These are phyloP conservation scores for Schizotus pectinicornis DNA, from an alignment of 2,888 invertebrate species.

Conservation along the genomic window DNA sequence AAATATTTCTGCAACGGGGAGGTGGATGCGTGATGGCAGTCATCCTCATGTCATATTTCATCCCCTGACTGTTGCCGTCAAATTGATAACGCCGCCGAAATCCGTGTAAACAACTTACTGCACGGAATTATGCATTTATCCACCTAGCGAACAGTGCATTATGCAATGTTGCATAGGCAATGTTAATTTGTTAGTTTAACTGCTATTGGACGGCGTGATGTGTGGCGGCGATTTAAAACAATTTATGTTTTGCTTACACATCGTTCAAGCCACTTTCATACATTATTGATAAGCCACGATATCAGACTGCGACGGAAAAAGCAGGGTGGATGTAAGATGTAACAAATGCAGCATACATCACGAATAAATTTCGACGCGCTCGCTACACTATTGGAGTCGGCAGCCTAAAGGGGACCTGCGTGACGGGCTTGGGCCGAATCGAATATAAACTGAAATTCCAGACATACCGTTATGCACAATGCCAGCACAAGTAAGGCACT, in stretches of 20 bases:
- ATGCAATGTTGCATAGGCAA: neutral
- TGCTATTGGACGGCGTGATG: conserved; percentile 14
- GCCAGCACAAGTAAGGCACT: no score
- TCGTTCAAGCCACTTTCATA: conserved; percentile 36
- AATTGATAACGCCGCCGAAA: conserved; percentile 5
- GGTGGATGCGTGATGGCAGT: neutral
- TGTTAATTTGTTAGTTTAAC: conserved; percentile 5
- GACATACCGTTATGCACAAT: no score
- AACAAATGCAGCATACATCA: conserved; percentile 48
- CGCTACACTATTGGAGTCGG: neutral
- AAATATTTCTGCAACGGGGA: neutral
- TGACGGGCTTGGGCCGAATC: no score
- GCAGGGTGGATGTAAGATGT: conserved; percentile 43
- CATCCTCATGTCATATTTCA: conserved; percentile 7
- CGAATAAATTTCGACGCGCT: conserved; percentile 31
- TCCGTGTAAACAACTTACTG: conserved; percentile 11
- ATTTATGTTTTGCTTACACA: conserved; percentile 44
- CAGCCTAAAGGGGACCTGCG: neutral
- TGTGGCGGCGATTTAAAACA: conserved; percentile 37
- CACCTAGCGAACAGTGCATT: neutral
- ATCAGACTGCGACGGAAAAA: conserved; percentile 30
- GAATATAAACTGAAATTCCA: no score
- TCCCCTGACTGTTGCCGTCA: conserved; percentile 1
- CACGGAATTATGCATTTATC: neutral
- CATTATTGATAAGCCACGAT: conserved; percentile 41